Percentiles rank a stretch among this genome's conserved stretches.
Evolutionary conservation across 2,113 vertebrate species (phyloP).

Genomic region (Tonatia bakeri): DNA sequence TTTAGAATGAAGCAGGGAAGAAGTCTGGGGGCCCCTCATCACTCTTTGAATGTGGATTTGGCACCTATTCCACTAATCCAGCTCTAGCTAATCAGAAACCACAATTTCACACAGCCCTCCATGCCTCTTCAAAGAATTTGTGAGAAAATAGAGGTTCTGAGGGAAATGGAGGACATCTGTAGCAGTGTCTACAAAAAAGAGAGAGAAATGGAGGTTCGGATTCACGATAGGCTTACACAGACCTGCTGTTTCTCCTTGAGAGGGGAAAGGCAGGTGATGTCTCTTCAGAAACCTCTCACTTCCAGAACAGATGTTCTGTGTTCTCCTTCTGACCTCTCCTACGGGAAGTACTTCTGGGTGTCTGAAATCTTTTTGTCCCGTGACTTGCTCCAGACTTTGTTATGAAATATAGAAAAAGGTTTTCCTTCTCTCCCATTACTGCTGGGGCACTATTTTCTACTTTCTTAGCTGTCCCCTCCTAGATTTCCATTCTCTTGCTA

Average conservation of each 20-base stretch:
- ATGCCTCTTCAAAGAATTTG: not conserved
- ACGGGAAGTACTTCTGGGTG: not conserved
- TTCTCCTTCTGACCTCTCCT: not conserved
- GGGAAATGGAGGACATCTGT: too few species aligned
- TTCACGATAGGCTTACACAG: not conserved
- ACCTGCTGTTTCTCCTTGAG: not conserved
- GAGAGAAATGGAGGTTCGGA: not conserved
- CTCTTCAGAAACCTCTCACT: not conserved
- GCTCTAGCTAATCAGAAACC: not conserved
- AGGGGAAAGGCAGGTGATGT: not conserved
- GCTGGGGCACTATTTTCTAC: not conserved
- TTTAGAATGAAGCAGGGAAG: not conserved
- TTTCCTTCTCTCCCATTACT: not conserved
- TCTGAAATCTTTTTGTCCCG: not conserved
- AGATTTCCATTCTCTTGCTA: not conserved
- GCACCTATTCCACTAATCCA: too few species aligned
- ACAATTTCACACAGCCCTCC: not conserved
- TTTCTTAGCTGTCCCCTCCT: not conserved
- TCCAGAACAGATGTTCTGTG: not conserved
- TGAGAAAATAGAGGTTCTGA: not conserved
- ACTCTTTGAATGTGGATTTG: not conserved
- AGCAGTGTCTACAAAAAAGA: too few species aligned
- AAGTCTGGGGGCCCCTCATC: not conserved
- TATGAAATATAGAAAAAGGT: not conserved
- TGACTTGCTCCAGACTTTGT: not conserved